Base-by-base conservation (phyloP, 2,113 vertebrate genomes). In the Todiramphus saurophagus region DNA sequence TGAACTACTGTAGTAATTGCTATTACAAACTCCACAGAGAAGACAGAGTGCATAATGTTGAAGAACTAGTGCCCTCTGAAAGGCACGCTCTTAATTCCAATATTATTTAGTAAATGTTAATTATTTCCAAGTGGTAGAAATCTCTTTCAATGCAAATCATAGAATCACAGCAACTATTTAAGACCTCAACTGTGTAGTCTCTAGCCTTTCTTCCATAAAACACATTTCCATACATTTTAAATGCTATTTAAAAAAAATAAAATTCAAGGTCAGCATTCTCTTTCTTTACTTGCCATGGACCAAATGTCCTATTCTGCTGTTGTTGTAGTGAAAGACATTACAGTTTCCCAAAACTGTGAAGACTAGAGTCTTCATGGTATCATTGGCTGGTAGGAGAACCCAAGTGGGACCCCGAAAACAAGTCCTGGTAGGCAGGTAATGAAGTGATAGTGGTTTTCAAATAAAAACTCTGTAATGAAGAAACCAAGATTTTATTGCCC, bases 81-180 rank as follows among this genome's bases (percentile, higher is more conserved):
- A 94, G 30, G 62, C 58, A 79, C n/a, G 37, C 15, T 68, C 53
- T 62, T 76, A 73, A 93, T 87, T 93, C 73, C 74, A 62, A 23
- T 89, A 89, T 76, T 94, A 93, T 94, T 96, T 94, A 87, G 66
- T 81, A 91, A 96, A 94, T 41, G 44, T 79, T 93, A 64, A 76
- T 79, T 83, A n/a, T 69, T 89, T 93, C 48, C 58, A 89, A 91
- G 51, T 13, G 24, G 39, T 64, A 68, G 59, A 84, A 87, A 82
- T 79, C 33, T 75, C 39, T 89, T 87, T 75, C 81, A 79, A 74
- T 82, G 27, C 14, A 83, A 84, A 79, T 68, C 33, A 58, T 28
- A 79, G 37, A 28, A 90, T 62, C 69, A 37, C 6, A 82, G 48
- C 50, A 79, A 76, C 20, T 79, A 59, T 75, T 77, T 82, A 70